Base-by-base conservation (phyloP, 2,113 vertebrate species). In the Raja brachyura region DNA sequence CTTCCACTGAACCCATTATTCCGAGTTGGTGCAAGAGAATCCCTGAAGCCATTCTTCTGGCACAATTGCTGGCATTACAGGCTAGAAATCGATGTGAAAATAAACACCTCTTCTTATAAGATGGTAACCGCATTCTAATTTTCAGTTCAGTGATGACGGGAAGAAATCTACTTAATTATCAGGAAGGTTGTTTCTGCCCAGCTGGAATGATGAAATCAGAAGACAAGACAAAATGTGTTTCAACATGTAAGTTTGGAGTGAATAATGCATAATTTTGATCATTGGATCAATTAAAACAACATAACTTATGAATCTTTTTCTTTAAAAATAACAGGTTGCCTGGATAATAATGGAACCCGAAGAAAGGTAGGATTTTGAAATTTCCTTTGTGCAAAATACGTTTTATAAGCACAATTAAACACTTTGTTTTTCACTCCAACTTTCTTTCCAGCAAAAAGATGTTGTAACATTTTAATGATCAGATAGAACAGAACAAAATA, bases 141-240 rank as follows among this genome's bases (percentile, higher is more conserved):
- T 88, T 66, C 14, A 88, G 83, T 88, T 0, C 4, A 33, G 5
- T 88, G 59, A 66, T 18, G 2, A 0, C 0, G 5, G 83, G 83
- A 11, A 7, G 3, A 14, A 63, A 18, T 4, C 31, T 31, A 1
- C 0, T 2, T 16, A 18, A 56, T 33, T 66, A 63, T 66, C 11
- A 88, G 8, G 83, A 88, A 88, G 83, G 59, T 11, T 88, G 83
- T 13, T 88, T 31, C 61, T 88, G 83, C 14, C 83, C 83, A 63
- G 0, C 2, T 66, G 83, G 83, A 88, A 31, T 63, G 83, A 88
- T 63, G 14, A 28, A 25, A 61, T 61, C 81, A 13, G 81, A 61
- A 61, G 59, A 63, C 83, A 88, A 31, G 61, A 88, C 59, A 13
- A 31, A 14, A 31, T 88, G 83, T 63, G 59, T 88, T 88, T 31